Base-by-base conservation (phyloP, 1,140 invertebrate genomes). In the Spodoptera frugiperda region DNA sequence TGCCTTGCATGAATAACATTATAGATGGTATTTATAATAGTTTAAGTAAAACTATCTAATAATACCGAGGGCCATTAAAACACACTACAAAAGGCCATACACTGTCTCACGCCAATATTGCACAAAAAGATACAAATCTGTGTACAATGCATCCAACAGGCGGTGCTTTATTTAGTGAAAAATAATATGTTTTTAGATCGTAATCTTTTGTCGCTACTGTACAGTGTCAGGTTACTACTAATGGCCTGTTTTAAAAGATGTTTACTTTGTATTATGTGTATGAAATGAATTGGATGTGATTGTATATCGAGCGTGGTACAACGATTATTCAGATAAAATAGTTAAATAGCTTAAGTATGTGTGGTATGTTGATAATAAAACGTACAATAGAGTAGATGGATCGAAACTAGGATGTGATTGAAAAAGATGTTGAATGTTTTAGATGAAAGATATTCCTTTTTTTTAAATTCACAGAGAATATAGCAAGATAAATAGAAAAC, bases 171-270 rank as follows among this genome's bases (percentile, higher is more conserved):
- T 89, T 85, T 83, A 87, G 84, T 91, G 90, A 89, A 91, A 91
- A 89, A 86, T 86, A 88, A 91, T 91, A 90, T 89, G 86, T 91
- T 91, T 89, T 79, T 86, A 85, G 89, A 91, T 91, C 61, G 57
- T 78, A 83, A 90, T 90, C 89, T 83, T 25, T 77, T 63, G 76
- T 77, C 39, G 73, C 76, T 79, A 78, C 78, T 61, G 72, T 70
- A 71, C 17, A n/a, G 73, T 77, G 63, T 80, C 70, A 4, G 2
- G 49, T 80, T 80, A 74, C 78, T 1, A 12, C 44, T 55, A 55
- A 48, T 67, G 44, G 61, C 11, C 33, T 39, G 57, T 49, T 57
- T 68, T 17, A 17, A 65, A 76, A n/a, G 39, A 65, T 67, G 11
- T 75, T 70, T 48, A 75, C 19, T 25, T 75, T 67, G 21, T 25